Percentiles rank a stretch among this genome's conserved stretches.
Conservation (phyloP, 1,140 invertebrate species). For the Anastrepha obliqua region DNA sequence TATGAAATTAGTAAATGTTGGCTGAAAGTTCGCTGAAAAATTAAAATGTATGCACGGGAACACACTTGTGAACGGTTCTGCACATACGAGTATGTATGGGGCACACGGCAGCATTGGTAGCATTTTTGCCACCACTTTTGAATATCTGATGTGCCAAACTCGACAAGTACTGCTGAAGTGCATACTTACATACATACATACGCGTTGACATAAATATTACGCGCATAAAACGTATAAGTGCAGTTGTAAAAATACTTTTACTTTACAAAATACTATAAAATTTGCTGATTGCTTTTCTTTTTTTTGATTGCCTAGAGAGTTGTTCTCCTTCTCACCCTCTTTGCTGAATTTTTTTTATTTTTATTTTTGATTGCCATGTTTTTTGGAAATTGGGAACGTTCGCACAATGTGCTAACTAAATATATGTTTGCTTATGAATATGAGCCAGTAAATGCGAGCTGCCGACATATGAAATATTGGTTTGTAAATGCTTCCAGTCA, state of each 20-base stretch:
- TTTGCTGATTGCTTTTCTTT: not conserved
- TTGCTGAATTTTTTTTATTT: not conserved
- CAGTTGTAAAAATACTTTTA: conserved; percentile 17
- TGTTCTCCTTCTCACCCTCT: not conserved
- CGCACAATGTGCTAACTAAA: not conserved
- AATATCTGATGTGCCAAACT: not conserved
- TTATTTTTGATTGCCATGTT: conserved; percentile 28
- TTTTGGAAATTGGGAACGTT: conserved; percentile 31
- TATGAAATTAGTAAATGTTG: not conserved
- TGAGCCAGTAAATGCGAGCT: not conserved
- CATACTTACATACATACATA: not conserved
- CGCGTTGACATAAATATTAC: not conserved
- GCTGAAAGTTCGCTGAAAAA: not conserved
- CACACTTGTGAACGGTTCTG: not conserved
- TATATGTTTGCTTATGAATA: not conserved
- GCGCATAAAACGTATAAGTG: conserved; percentile 21
- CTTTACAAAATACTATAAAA: conserved; percentile 4
- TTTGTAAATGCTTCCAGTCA: conserved; percentile 43
- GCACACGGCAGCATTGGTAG: not conserved
- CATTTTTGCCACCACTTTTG: conserved; percentile 4
- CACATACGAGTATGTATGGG: not conserved
- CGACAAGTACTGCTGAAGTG: not conserved
- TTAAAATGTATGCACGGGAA: not conserved
- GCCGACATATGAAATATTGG: conserved; percentile 46
- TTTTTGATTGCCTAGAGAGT: not conserved